Base-by-base conservation (phyloP, 2,113 vertebrate genomes). In the rabbit (Oryctolagus cuniculus) region DNA sequence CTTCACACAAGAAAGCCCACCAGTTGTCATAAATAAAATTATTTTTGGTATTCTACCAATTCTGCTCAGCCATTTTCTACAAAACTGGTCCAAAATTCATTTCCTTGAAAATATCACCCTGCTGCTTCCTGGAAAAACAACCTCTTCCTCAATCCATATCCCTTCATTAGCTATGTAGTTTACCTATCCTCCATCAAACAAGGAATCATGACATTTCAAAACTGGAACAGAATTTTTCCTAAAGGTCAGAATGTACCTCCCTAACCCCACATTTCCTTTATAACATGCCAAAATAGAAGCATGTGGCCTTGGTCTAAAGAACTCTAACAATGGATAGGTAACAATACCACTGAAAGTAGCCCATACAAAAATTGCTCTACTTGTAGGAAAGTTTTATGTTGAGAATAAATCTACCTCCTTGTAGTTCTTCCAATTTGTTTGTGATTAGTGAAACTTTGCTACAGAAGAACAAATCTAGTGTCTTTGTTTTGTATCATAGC, bases 41-140 rank as follows among this genome's bases (percentile, higher is more conserved):
- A 82, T 61, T 86, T 75, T 72, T 86, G 70, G 29, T 66, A 24
- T 67, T 87, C n/a, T 4, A 58, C 27, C 27, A 61, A 67, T 78
- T 61, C 61, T 79, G 25, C 19, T 36, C 2, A 16, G 63, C 36
- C 61, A 80, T 63, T 78, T 63, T 79, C 36, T 63, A 90, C 6
- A 87, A 63, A 91, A 70, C 66, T 70, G 8, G 49, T 49, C 87
- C 36, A 88, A 91, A 72, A 70, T 80, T 83, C 44, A 67, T n/a
- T 36, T 77, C 74, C n/a, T 69, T 77, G 34, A 67, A 90, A 88
- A 72, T 77, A 44, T 31, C 22, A 63, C 55, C 44, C 53, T 51
- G 69, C 61, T 58, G 31, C n/a, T 34, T 72, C n/a, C 58, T 80
- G 73, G 27, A 11, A 86, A 29, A 64, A 80, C 49, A 61, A 73